phyloP scores from a whole-genome alignment of 2,113 vertebrate species.

The Lethenteron reissneri region DNA sequence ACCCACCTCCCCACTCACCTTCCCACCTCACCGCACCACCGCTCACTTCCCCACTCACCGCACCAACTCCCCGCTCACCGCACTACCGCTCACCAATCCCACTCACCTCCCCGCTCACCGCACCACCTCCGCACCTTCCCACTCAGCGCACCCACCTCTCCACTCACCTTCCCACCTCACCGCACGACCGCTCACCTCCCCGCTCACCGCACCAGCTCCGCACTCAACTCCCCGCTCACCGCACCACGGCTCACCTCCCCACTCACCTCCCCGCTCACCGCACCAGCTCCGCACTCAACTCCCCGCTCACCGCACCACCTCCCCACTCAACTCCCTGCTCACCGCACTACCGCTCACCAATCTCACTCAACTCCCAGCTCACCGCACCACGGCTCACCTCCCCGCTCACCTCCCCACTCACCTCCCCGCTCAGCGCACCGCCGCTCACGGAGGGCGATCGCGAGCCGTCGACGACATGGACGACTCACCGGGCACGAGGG shows the following conservation, averaged over 20 bases:
- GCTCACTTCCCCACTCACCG: too few relatives aligned
- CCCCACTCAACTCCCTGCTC: neutral
- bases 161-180: too few relatives aligned
- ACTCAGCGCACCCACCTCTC: too few relatives aligned
- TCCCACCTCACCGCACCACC: too few relatives aligned
- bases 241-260: neutral
- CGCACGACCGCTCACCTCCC: too few relatives aligned
- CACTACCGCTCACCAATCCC: too few relatives aligned
- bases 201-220: neutral
- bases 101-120: too few relatives aligned
- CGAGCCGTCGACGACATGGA: neutral
- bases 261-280: neutral
- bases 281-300: neutral
- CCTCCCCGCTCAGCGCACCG: neutral
- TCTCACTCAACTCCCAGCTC: neutral
- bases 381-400: neutral
- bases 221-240: neutral
- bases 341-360: neutral
- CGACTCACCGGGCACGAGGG: slow-evolving; percentile 3
- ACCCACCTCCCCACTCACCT: too few relatives aligned
- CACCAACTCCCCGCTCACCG: too few relatives aligned
- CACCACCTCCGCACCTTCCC: neutral
- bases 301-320: neutral
- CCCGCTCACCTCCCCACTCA: neutral
- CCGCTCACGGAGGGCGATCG: too few relatives aligned